Evolutionary conservation across 2,888 invertebrate species (phyloP).

Genomic region (Drosophila limbata): DNA sequence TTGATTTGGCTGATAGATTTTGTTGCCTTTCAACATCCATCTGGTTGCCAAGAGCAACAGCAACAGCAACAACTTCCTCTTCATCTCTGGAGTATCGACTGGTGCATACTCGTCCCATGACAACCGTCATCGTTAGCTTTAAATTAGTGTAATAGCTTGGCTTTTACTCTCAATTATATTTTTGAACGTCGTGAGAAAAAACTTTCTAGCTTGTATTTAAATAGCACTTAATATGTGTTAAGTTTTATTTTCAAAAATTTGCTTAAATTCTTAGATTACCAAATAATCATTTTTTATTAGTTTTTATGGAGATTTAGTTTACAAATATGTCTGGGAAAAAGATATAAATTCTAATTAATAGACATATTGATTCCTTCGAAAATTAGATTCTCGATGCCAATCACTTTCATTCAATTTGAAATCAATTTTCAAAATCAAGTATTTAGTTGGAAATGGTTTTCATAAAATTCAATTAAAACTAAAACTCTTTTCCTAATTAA

Average conservation of each 20-base stretch:
- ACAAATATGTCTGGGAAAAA: too few relatives aligned
- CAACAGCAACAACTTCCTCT: constrained; percentile 10
- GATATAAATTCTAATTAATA: too few relatives aligned
- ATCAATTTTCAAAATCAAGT: too few relatives aligned
- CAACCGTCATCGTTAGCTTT: constrained; percentile 3
- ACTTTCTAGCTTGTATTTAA: neutral
- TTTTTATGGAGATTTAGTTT: too few relatives aligned
- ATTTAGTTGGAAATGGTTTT: neutral
- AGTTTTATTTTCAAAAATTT: too few relatives aligned
- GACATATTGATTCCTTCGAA: too few relatives aligned
- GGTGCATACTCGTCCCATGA: constrained; percentile 9
- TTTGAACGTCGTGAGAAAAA: neutral
- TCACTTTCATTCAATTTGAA: neutral
- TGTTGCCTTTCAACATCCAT: constrained; percentile 5
- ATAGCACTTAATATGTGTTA: too few relatives aligned
- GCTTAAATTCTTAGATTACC: too few relatives aligned
- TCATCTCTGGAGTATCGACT: constrained; percentile 9
- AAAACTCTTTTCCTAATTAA: neutral
- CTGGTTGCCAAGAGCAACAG: constrained; percentile 2
- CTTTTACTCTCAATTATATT: constrained; percentile 8
- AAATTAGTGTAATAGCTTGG: constrained; percentile 7
- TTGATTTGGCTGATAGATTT: constrained; percentile 44
- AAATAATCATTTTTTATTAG: too few relatives aligned
- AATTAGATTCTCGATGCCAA: too few relatives aligned
- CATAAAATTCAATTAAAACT: neutral